A percentile compares a stretch with the other conserved stretches of the same genome.
Evolutionary conservation across 2,888 invertebrate genomes (phyloP).

Genomic region (Eilema griseolum): DNA sequence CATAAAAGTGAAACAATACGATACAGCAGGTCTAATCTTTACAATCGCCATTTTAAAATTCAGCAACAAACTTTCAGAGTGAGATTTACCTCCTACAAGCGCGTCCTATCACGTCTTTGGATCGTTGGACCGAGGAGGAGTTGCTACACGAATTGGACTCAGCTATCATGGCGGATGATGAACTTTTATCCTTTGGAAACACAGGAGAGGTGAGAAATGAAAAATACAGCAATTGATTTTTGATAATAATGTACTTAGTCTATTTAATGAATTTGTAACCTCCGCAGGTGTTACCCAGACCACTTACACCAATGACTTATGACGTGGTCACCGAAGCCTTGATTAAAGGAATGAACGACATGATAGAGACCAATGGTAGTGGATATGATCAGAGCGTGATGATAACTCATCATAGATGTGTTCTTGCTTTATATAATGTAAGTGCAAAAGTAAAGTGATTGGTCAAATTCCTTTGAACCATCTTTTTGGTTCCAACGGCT

Average conservation of each 20-base stretch:
- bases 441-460: slow-evolving; percentile 49
- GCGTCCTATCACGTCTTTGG: slow-evolving; percentile 91
- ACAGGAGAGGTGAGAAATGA: slow-evolving; percentile 87
- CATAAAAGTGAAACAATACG: not conserved
- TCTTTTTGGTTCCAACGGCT: no score
- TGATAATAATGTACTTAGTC: not conserved
- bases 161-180: slow-evolving; percentile 88
- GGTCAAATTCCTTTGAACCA: no score
- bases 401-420: slow-evolving; percentile 68
- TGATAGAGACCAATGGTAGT: slow-evolving; percentile 50
- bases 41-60: not conserved
- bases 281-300: slow-evolving; percentile 88
- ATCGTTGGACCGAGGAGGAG: slow-evolving; percentile 92
- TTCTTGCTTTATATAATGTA: slow-evolving; percentile 71
- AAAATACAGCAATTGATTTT: not conserved
- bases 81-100: slow-evolving; percentile 91
- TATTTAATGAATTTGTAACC: not conserved
- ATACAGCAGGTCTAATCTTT: not conserved
- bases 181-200: slow-evolving; percentile 90
- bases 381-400: slow-evolving; percentile 58
- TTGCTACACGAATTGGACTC: slow-evolving; percentile 92
- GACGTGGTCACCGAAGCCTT: slow-evolving; percentile 71
- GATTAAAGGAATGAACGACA: slow-evolving; percentile 49
- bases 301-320: slow-evolving; percentile 84
- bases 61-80: slow-evolving; percentile 69